Evolutionary conservation across 2,113 vertebrate species (phyloP).

Genomic region (Poecilia latipinna): DNA sequence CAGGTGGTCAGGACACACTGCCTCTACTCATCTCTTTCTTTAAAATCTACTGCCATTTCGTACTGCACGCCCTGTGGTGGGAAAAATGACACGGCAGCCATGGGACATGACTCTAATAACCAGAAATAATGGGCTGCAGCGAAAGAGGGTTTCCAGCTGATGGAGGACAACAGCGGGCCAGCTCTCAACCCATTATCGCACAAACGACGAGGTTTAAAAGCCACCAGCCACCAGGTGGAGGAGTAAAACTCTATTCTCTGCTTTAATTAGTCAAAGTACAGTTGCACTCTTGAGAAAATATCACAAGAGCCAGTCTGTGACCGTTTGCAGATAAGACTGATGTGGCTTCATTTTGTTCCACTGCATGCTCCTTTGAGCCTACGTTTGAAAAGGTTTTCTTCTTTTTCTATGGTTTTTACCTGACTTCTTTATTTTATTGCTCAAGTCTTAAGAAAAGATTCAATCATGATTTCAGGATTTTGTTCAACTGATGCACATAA

Average conservation of each 20-base stretch:
- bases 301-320: not conserved
- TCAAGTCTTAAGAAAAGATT: no score
- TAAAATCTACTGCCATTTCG: constrained; percentile 55
- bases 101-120: constrained; percentile 48
- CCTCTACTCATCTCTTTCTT: constrained; percentile 30
- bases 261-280: constrained; percentile 35
- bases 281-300: constrained; percentile 1
- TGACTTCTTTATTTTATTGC: no score
- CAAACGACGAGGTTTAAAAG: constrained; percentile 48
- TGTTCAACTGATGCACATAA: no score
- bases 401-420: no score
- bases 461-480: no score
- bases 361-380: no score
- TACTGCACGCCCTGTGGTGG: constrained; percentile 70
- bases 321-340: no score
- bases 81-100: constrained; percentile 60
- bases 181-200: constrained; percentile 53
- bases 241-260: not conserved
- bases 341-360: no score
- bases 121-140: constrained; percentile 55
- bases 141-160: constrained; percentile 20
- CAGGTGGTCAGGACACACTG: constrained; percentile 29
- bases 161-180: constrained; percentile 48
- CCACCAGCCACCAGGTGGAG: not conserved
- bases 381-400: no score